Evolutionary conservation across 1,140 invertebrate species (phyloP).

Genomic region (Holotrichia oblita): DNA sequence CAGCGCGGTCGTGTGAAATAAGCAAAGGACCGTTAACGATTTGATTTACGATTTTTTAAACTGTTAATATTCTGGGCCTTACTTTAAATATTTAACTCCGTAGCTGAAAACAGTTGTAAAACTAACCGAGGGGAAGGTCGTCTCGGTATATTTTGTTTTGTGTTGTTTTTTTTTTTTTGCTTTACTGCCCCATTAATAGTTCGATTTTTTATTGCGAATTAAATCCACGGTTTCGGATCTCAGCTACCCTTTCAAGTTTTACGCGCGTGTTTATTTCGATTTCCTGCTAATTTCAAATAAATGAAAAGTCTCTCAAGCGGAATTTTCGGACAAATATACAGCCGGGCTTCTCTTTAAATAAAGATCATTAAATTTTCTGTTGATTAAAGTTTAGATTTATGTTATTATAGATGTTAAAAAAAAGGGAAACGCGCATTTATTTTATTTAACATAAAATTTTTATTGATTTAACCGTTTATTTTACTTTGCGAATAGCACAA

Average conservation of each 20-base stretch:
- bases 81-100: constrained; percentile 5
- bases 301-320: no score
- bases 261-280: neutral
- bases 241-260: neutral
- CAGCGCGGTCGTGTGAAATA: neutral
- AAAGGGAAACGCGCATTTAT: neutral
- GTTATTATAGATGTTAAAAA: neutral
- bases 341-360: neutral
- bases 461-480: neutral
- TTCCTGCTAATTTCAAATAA: constrained; percentile 13
- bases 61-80: constrained; percentile 6
- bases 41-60: constrained; percentile 14
- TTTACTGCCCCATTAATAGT: constrained; percentile 7
- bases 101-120: neutral
- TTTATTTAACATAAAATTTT: neutral
- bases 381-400: neutral
- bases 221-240: no score
- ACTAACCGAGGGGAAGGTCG: neutral
- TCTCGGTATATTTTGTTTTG: neutral
- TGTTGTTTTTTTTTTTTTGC: neutral
- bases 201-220: constrained; percentile 7
- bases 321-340: neutral
- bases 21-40: constrained; percentile 3
- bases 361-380: constrained; percentile 5
- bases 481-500: no score